Conservation (phyloP, 2,888 invertebrate species). For the Euclidia mi region DNA sequence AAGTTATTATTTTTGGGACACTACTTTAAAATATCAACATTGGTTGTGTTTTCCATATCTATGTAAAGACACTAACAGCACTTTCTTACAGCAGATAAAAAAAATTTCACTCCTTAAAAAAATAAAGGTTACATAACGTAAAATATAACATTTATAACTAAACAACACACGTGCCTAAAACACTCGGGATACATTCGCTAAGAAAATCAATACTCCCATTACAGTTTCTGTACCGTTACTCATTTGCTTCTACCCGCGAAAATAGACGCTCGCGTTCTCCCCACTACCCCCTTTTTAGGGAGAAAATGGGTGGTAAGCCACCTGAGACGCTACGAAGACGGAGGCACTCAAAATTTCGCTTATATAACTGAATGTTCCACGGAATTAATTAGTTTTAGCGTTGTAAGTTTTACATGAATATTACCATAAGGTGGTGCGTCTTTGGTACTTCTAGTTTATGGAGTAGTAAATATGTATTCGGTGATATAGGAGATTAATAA, state of each 20-base stretch:
- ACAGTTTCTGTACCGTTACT: conserved; percentile 61
- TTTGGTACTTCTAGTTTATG: conserved; percentile 28
- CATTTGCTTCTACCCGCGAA: conserved; percentile 70
- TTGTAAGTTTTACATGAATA: conserved; percentile 64
- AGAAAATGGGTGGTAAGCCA: conserved; percentile 53
- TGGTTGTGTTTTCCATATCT: no score
- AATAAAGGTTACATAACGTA: neutral
- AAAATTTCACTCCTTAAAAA: no score
- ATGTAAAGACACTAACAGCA: no score
- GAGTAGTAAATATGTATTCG: conserved; percentile 2
- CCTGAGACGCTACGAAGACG: conserved; percentile 78
- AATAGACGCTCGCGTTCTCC: conserved; percentile 67
- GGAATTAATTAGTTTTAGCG: conserved; percentile 71
- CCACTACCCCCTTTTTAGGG: conserved; percentile 21
- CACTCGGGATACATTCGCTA: conserved; percentile 29
- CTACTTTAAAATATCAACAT: no score
- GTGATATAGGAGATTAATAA: neutral
- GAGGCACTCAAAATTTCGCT: conserved; percentile 77
- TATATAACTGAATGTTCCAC: conserved; percentile 64
- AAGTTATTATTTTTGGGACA: no score
- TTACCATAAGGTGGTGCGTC: conserved; percentile 55
- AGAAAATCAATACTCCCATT: conserved; percentile 59
- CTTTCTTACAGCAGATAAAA: no score
- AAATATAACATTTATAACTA: neutral
- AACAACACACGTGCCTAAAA: neutral